phyloP scores from a whole-genome alignment of 2,888 invertebrate genomes.

The Campopleginae sp. region DNA sequence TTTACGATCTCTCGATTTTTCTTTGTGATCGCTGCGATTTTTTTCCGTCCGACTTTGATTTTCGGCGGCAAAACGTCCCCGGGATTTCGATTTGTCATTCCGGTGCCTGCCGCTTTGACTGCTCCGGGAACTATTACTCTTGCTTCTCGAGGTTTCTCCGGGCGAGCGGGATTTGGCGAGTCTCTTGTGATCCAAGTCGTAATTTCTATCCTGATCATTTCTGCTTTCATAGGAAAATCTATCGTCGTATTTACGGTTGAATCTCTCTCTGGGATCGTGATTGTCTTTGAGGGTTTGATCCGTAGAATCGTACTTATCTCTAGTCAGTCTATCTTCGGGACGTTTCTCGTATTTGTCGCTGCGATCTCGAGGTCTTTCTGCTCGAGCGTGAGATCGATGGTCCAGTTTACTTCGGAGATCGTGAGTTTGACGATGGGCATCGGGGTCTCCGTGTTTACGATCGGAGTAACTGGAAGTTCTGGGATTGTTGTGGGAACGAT shows the following conservation, averaged over 20 bases:
- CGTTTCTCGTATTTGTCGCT: slow-evolving; percentile 32
- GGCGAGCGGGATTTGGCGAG: slow-evolving; percentile 33
- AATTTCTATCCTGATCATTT: slow-evolving; percentile 30
- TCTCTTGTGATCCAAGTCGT: slow-evolving; percentile 19
- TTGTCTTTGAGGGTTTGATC: neutral
- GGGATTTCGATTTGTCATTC: slow-evolving; percentile 19
- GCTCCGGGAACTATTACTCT: slow-evolving; percentile 3
- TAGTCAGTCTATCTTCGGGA: slow-evolving; percentile 7
- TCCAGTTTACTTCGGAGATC: slow-evolving; percentile 40
- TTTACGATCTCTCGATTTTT: slow-evolving; percentile 22
- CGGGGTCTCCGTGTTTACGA: neutral
- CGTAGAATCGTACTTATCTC: slow-evolving; percentile 4
- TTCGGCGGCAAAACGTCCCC: neutral
- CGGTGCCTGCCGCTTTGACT: neutral
- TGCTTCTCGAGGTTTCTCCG: slow-evolving; percentile 34
- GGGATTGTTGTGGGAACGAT: neutral
- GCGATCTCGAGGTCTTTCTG: slow-evolving; percentile 1
- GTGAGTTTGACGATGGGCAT: neutral
- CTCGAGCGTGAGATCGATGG: slow-evolving; percentile 49
- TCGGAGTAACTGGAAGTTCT: neutral
- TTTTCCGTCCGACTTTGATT: neutral
- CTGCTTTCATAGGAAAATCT: slow-evolving; percentile 15
- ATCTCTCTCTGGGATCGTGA: slow-evolving; percentile 20
- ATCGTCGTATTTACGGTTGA: slow-evolving; percentile 14
- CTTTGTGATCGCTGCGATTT: neutral